Evolutionary conservation across 2,113 vertebrate genomes (phyloP), one percentile per base, ranked within the genome.

Genomic region (Ochotona curzoniae): DNA sequence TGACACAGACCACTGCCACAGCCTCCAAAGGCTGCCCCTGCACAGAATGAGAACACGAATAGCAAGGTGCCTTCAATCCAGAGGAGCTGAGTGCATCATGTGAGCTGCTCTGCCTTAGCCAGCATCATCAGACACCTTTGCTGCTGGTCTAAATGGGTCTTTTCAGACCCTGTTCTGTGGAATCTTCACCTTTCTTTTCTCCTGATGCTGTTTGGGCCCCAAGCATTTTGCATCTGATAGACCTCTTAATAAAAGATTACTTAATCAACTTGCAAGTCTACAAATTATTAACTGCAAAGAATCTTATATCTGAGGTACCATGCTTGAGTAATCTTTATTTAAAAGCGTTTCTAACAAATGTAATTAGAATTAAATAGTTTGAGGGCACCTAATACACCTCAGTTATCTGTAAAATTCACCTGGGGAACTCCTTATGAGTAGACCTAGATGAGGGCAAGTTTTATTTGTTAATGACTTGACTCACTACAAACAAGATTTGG

Each of bases 401-500:
- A 12, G 28, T 63, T 83, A n/a, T 18, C n/a, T 73, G 35, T 13
- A 84, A 92, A 79, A 78, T 30, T 91, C 49, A 60, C 13, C 18
- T 75, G 14, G 67, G 35, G 11, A 67, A 1, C 11, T 0, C 2
- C 47, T 60, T 49, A 28, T 38, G 7, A 80, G 20, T 61, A 89
- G 30, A 89, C 44, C n/a, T 25, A 47, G n/a, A 44, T 63, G 60
- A 74, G 38, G 74, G 60, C 26, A 69, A 8, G 2, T 73, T 60
- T 88, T 32, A 71, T 64, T 80, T 95, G 89, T n/a, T 83, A 71
- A 69, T 67, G 21, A 38, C 44, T 51, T 69, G 35, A 23, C 23
- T 80, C 70, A 69, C 74, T 66, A 54, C 10, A 91, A 93, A 88
- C 20, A 90, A 79, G 47, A 64, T 17, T 78, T 80, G 78, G 30